These are phyloP conservation scores for Tiliacea aurago DNA, from an alignment of 2,888 invertebrate genomes.

Conservation along the genomic window DNA sequence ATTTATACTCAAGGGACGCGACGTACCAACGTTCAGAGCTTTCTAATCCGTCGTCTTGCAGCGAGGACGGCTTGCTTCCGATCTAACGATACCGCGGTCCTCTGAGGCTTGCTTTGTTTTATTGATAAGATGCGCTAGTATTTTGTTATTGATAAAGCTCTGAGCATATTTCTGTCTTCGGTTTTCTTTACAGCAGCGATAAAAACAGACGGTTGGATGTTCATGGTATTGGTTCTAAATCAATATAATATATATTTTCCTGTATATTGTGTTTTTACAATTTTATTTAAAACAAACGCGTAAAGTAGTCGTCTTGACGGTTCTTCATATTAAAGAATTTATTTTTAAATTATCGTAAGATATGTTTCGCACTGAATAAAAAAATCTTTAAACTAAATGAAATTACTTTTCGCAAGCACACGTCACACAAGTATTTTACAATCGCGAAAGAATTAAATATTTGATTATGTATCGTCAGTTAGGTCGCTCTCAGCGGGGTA, in stretches of 20 bases:
- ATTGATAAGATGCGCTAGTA: constrained; percentile 57
- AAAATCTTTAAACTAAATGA: constrained; percentile 21
- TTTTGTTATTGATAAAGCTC: constrained; percentile 53
- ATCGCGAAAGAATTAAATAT: constrained; percentile 75
- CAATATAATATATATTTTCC: background rate
- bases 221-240: constrained; percentile 14
- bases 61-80: constrained; percentile 71
- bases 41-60: constrained; percentile 78
- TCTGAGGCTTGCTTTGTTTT: constrained; percentile 67
- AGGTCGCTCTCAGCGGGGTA: constrained; percentile 78
- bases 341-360: constrained; percentile 1
- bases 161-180: constrained; percentile 43
- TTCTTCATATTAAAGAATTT: background rate
- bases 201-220: constrained; percentile 28
- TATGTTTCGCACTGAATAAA: background rate
- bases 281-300: background rate
- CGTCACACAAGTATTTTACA: constrained; percentile 61
- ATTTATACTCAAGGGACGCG: constrained; percentile 85
- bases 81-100: constrained; percentile 68
- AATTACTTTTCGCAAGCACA: constrained; percentile 53
- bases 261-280: background rate
- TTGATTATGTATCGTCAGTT: constrained; percentile 79
- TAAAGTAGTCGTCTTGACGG: background rate
- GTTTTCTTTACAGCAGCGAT: constrained; percentile 48
- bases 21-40: constrained; percentile 67